Base-by-base conservation (phyloP, 2,113 vertebrate species). In the Esox niger region DNA sequence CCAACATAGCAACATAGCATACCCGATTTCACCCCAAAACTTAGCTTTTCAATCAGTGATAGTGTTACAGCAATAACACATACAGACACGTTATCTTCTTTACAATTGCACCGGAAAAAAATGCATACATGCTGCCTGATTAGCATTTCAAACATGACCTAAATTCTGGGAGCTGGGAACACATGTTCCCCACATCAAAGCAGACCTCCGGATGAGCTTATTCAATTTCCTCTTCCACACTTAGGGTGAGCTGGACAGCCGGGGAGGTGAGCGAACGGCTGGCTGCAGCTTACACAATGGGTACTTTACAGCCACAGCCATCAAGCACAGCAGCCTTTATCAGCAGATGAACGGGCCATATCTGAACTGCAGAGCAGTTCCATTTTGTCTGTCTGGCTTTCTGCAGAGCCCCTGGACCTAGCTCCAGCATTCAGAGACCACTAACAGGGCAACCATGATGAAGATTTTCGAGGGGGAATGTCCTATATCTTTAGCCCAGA, bases 61-160 rank as follows among this genome's bases (percentile, higher is more conserved):
- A n/a, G n/a, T n/a, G n/a, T n/a, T 43, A 57, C 29, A 6, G 46
- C 46, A 54, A 35, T 20, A 30, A 25, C 32, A 23, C 56, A 21
- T 13, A 47, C 26, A 30, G n/a, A n/a, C 49, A 0, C 33, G 31
- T 10, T 26, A 29, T 32, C 23, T 43, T 31, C 68, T 9, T 59
- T 76, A 11, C 33, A 4, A 20, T 64, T 58, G 29, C 59, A 55
- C n/a, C 58, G 23, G 32, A n/a, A 59, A 35, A 70, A 11, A 20
- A 30, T 46, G 66, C 55, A 61, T 20, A 6, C 30, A 10, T 11
- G 11, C 33, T 29, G 54, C 56, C 17, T 65, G 31, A 73, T 73
- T 77, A 77, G 46, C 66, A 66, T 75, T 78, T 68, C 74, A 71
- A 74, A 72, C 64, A 68, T 78, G 79, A 81, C 79, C 84, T 66